phyloP scores from a whole-genome alignment of 2,113 vertebrate genomes.

The Heptranchias perlo region DNA sequence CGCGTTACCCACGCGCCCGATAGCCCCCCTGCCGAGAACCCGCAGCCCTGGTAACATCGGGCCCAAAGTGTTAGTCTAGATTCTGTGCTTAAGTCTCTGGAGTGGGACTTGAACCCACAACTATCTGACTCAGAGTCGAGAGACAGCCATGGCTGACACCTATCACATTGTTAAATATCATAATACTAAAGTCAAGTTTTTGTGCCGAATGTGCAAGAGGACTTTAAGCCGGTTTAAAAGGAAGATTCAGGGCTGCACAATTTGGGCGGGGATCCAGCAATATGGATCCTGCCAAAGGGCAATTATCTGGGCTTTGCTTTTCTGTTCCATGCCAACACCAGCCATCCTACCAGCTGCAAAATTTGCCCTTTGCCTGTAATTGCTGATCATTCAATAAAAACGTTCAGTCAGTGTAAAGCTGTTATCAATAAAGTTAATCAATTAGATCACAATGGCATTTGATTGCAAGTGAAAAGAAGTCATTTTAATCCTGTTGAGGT shows the following conservation, averaged over 20 bases:
- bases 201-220: background rate
- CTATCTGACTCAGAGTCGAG: too few relatives aligned
- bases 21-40: too few relatives aligned
- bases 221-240: background rate
- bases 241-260: background rate
- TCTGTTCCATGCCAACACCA: background rate
- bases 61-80: too few relatives aligned
- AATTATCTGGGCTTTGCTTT: background rate
- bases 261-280: background rate
- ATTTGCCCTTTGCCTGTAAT: background rate
- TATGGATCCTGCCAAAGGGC: background rate
- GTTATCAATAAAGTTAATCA: constrained; percentile 4
- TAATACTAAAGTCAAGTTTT: background rate
- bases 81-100: too few relatives aligned
- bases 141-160: background rate
- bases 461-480: background rate
- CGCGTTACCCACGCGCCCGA: too few relatives aligned
- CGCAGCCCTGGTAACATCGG: too few relatives aligned
- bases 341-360: background rate
- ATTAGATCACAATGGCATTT: background rate
- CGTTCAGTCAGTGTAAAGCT: background rate
- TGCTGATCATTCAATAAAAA: background rate
- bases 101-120: background rate
- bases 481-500: background rate
- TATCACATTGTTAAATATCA: background rate